Evolutionary conservation across 1,140 invertebrate species (phyloP).

Genomic region (Halictus rubicundus): DNA sequence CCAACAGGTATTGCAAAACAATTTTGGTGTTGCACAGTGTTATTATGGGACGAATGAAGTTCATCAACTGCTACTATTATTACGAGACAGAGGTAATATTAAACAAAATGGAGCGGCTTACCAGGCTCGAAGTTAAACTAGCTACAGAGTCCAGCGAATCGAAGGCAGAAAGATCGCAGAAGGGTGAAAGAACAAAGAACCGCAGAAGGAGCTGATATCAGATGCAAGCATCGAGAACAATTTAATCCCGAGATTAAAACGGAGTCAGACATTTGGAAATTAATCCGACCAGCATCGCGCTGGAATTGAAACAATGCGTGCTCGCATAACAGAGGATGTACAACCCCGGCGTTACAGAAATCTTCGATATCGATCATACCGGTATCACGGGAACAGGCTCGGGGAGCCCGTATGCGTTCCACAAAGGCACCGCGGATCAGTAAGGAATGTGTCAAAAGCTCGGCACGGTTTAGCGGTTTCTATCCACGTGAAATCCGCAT

Average conservation of each 20-base stretch:
- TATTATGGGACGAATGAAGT: no score
- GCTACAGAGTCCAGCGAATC: no score
- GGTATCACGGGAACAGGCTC: slow-evolving; percentile 15
- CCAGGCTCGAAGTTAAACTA: no score
- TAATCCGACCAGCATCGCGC: not conserved
- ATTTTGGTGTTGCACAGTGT: no score
- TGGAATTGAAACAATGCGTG: slow-evolving; percentile 26
- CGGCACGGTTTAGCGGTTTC: slow-evolving; percentile 1
- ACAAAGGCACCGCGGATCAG: slow-evolving; percentile 20
- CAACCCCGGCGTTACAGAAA: not conserved
- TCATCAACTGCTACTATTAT: no score
- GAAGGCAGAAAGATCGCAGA: no score
- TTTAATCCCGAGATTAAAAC: not conserved
- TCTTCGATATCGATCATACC: slow-evolving; percentile 37
- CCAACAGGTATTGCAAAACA: no score
- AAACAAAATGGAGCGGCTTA: no score
- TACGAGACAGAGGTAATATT: no score
- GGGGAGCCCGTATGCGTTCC: not conserved
- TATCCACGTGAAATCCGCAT: not conserved
- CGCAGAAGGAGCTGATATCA: no score
- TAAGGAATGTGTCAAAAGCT: slow-evolving; percentile 40
- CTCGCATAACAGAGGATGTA: not conserved
- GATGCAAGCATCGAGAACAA: not conserved
- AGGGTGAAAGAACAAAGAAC: no score
- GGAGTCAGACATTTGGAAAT: slow-evolving; percentile 13